phyloP scores from a whole-genome alignment of 2,113 vertebrate genomes.

The Stegostoma tigrinum region DNA sequence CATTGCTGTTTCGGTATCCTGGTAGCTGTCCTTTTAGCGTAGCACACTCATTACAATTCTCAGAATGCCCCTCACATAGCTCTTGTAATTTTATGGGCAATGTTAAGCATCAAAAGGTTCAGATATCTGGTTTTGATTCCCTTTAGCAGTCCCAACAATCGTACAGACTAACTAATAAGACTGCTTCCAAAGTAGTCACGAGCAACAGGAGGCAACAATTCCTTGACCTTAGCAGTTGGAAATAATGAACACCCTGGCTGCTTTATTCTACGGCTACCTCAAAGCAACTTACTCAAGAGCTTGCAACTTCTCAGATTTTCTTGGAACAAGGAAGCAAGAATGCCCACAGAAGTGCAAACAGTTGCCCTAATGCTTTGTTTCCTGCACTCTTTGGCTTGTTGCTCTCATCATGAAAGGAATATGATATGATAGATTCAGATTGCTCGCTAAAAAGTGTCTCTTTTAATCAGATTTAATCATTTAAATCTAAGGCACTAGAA shows the following conservation, averaged over 20 bases:
- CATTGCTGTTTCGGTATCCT: neutral
- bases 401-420: conserved; percentile 11
- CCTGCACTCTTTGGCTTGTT: neutral
- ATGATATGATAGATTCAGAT: neutral
- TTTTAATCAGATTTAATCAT: neutral
- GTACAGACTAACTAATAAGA: neutral
- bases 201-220: conserved; percentile 22
- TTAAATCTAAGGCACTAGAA: neutral
- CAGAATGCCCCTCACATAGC: too few relatives aligned
- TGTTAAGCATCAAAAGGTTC: neutral
- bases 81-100: neutral
- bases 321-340: conserved; percentile 19
- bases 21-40: neutral
- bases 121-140: neutral
- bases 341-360: neutral
- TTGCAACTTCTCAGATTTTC: neutral
- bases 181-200: neutral
- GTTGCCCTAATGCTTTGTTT: neutral
- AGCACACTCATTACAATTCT: neutral
- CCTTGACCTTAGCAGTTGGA: neutral
- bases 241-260: conserved; percentile 28
- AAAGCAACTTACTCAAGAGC: conserved; percentile 1
- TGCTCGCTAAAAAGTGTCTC: neutral
- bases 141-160: neutral
- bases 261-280: neutral